phyloP scores from a whole-genome alignment of 2,888 invertebrate species.

The Euzetes globulus region DNA sequence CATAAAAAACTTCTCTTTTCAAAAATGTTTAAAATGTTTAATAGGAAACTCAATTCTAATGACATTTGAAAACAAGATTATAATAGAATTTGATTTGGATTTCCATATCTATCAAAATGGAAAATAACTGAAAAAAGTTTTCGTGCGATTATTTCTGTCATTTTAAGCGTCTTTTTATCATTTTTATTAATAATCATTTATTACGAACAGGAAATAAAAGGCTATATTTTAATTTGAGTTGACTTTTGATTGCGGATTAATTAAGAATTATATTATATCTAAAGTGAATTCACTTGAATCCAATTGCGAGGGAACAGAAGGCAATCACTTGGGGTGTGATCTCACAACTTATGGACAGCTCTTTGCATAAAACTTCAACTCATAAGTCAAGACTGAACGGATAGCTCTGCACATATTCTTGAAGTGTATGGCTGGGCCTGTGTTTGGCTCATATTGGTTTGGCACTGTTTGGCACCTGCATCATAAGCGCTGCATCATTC shows the following conservation, averaged over 20 bases:
- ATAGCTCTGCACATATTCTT: background rate
- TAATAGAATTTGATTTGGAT: too few relatives aligned
- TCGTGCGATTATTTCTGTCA: too few relatives aligned
- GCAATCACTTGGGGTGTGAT: slow-evolving; percentile 28
- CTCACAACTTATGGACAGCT: slow-evolving; percentile 17
- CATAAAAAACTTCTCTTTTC: too few relatives aligned
- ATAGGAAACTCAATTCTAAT: too few relatives aligned
- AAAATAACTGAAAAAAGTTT: too few relatives aligned
- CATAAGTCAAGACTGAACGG: background rate
- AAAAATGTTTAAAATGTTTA: too few relatives aligned
- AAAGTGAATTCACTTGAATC: background rate
- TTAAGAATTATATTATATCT: background rate
- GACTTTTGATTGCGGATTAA: background rate
- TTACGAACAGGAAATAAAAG: too few relatives aligned
- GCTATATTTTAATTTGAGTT: too few relatives aligned
- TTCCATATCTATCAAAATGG: too few relatives aligned
- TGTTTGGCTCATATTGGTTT: background rate
- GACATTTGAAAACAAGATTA: too few relatives aligned
- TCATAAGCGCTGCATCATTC: slow-evolving; percentile 18
- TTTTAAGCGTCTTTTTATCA: too few relatives aligned
- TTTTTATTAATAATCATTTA: too few relatives aligned
- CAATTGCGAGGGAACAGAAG: slow-evolving; percentile 3
- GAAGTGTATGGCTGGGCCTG: background rate
- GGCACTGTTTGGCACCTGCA: slow-evolving; percentile 29
- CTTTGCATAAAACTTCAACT: background rate